Evolutionary conservation across 2,113 vertebrate species (phyloP), one percentile per base, ranked within the genome.

Genomic region (Ploceus nigricollis): DNA sequence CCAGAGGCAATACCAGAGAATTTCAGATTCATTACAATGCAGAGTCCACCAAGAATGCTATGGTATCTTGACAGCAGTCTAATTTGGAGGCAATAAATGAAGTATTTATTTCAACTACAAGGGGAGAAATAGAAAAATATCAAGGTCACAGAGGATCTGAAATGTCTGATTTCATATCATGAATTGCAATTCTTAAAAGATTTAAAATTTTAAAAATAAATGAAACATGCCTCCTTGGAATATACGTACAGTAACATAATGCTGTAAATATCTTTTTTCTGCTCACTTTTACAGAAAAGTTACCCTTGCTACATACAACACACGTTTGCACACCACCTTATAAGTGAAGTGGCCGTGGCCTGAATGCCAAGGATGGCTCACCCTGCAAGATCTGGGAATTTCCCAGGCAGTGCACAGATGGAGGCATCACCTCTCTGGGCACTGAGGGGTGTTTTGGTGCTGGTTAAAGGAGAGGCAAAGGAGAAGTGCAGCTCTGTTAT

Each of bases 291-390:
- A 39, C 1, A 4, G 31, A 45, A 66, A 18, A 48, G 6, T 16
- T 64, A 42, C 11, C 7, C 11, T 45, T 22, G 7, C 13, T 22
- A 4, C 18, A 8, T 33, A 30, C 16, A 39, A 10, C 39, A 47
- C 7, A 23, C 2, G 1, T 64, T 76, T 24, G 23, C 23, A 47
- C 3, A 15, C 8, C 33, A 35, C 6, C 35, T 68, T 1, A 0
- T 24, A 44, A 69, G 3, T 21, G 19, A 56, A 78, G 54, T 33
- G 23, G 9, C 21, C 65, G 5, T 23, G 39, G 44, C 15, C 39
- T n/a, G 50, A 54, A 30, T 14, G 24, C 35, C 45, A 56, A 39
- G 27, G n/a, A 23, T 13, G 7, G 48, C 44, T 77, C 33, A 12
- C 12, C 20, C 18, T 60, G 27, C 33, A 45, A 2, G 9, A 73